Evolutionary conservation across 2,797 vertebrate genomes (phyloP).

Genomic region (Rhynchotus rufescens): DNA sequence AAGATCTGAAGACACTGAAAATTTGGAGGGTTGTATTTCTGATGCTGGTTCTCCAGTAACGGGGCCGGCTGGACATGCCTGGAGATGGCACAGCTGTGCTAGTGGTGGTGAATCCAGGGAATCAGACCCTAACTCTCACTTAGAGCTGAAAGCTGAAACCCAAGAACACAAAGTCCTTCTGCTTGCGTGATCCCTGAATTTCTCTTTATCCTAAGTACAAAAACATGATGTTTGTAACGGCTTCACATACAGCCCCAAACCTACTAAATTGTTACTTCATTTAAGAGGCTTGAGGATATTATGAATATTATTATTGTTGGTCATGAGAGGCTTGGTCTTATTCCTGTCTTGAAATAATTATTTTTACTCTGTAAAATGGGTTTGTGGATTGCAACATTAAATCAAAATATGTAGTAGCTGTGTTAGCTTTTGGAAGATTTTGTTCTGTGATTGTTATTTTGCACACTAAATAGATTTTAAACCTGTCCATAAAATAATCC

Average conservation of each 20-base stretch:
- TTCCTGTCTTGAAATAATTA: slow-evolving; percentile 42
- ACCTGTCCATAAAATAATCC: background rate
- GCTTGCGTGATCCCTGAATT: background rate
- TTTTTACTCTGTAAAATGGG: slow-evolving; percentile 36
- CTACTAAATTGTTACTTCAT: slow-evolving; percentile 56
- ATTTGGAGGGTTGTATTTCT: background rate
- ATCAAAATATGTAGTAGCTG: slow-evolving; percentile 35
- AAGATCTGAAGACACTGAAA: background rate
- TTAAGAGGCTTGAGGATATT: slow-evolving; percentile 54
- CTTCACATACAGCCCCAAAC: slow-evolving; percentile 12
- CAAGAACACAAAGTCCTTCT: background rate
- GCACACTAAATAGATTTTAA: background rate
- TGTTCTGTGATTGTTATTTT: background rate
- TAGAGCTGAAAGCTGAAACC: background rate
- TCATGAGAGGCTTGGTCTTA: slow-evolving; percentile 47
- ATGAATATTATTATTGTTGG: slow-evolving; percentile 49
- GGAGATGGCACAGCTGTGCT: background rate
- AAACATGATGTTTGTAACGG: slow-evolving; percentile 23
- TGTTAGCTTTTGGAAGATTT: slow-evolving; percentile 42
- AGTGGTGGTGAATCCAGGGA: background rate
- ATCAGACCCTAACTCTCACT: background rate
- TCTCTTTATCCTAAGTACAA: slow-evolving; percentile 3
- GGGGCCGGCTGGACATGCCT: accelerated
- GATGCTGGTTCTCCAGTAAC: accelerated
- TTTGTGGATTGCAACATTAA: slow-evolving; percentile 27